Conservation (phyloP, 1,140 invertebrate genomes). For the Drosophila burlai region DNA sequence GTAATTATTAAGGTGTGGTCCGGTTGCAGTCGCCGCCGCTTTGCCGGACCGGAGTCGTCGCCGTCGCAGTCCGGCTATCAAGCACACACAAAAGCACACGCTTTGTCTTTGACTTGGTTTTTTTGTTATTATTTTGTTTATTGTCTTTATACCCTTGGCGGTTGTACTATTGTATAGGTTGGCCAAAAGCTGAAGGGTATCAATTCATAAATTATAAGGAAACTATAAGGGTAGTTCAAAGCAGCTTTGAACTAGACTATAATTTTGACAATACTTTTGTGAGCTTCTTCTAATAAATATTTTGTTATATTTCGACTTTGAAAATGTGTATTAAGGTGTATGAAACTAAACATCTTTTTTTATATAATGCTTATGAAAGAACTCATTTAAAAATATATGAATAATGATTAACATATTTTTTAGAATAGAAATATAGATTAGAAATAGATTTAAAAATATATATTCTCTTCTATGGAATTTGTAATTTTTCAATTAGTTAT, state of each 20-base stretch:
- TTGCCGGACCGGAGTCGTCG: slow-evolving; percentile 27
- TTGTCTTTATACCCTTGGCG: slow-evolving; percentile 43
- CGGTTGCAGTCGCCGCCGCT: slow-evolving; percentile 38
- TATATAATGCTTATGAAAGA: too few relatives aligned
- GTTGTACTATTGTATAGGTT: not conserved
- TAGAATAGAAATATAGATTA: too few relatives aligned
- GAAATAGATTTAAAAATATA: too few relatives aligned
- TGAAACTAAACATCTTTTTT: too few relatives aligned
- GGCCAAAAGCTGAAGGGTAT: slow-evolving; percentile 1
- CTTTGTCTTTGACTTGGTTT: slow-evolving; percentile 56
- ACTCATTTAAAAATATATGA: too few relatives aligned
- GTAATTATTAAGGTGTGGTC: slow-evolving; percentile 85
- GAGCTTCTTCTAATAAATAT: not conserved
- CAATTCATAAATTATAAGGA: slow-evolving; percentile 12
- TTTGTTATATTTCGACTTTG: not conserved
- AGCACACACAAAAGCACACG: slow-evolving; percentile 72
- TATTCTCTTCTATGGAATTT: too few relatives aligned
- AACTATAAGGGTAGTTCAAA: not conserved
- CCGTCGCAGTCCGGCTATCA: slow-evolving; percentile 59
- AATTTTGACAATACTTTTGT: not conserved
- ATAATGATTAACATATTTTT: too few relatives aligned
- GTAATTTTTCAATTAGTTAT: too few relatives aligned
- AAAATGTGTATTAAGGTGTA: not conserved
- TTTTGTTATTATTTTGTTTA: slow-evolving; percentile 40
- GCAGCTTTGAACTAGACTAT: not conserved